Evolutionary conservation across 2,113 vertebrate genomes (phyloP).

Genomic region (Brienomyrus brachyistius): DNA sequence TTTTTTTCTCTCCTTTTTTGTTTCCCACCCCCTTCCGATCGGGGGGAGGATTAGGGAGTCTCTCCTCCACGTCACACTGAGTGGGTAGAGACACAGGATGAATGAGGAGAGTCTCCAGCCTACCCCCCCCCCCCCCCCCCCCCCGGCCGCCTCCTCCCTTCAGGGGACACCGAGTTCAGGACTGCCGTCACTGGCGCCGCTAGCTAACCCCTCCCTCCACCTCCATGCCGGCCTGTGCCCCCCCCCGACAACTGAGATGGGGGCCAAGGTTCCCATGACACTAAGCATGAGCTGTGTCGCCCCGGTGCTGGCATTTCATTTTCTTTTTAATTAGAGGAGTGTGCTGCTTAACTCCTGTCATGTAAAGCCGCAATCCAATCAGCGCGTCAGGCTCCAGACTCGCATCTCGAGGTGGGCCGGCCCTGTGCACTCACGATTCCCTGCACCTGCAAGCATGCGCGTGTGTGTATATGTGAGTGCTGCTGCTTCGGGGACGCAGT

Average conservation of each 20-base stretch:
- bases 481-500: background rate
- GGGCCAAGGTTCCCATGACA: background rate
- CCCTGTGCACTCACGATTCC: background rate
- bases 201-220: background rate
- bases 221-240: background rate
- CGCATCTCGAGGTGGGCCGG: background rate
- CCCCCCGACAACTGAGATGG: background rate
- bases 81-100: background rate
- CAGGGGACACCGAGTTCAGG: background rate
- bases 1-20: background rate
- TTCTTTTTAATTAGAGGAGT: background rate
- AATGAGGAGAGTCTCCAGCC: background rate
- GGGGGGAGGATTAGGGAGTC: slow-evolving; percentile 29
- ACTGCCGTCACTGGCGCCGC: background rate
- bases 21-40: slow-evolving; percentile 3
- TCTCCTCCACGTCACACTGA: slow-evolving; percentile 30
- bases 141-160: background rate
- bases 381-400: background rate
- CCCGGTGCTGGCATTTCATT: background rate
- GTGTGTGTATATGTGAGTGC: background rate
- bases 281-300: no score
- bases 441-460: background rate
- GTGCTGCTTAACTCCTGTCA: background rate
- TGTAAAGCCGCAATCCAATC: background rate
- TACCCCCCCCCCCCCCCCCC: no score